Conservation (phyloP, 1,140 invertebrate genomes). For the Ridgeia piscesae region DNA sequence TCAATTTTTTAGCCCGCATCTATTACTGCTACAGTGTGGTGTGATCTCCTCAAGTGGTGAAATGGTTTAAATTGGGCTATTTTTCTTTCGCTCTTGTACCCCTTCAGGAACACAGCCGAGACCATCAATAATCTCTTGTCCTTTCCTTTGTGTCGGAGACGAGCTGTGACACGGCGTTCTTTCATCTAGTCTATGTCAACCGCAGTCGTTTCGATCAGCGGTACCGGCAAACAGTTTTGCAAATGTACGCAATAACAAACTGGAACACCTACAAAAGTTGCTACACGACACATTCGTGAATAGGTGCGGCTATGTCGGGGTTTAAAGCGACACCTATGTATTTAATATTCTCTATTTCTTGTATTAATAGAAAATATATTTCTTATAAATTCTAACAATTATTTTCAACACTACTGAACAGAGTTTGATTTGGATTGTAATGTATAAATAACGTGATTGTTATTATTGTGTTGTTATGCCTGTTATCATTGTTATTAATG, state of each 20-base stretch:
- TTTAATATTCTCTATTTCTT: too few relatives aligned
- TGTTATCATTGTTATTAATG: too few relatives aligned
- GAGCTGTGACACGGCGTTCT: background rate
- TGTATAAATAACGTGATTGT: too few relatives aligned
- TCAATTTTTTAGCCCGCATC: background rate
- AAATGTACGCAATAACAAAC: background rate
- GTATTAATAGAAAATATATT: too few relatives aligned
- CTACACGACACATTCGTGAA: too few relatives aligned
- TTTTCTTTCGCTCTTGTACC: background rate
- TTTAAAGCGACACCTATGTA: too few relatives aligned
- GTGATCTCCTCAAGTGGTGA: background rate
- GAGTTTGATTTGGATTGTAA: too few relatives aligned
- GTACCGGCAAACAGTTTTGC: background rate
- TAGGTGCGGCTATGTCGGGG: too few relatives aligned
- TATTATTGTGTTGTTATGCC: too few relatives aligned
- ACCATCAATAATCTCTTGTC: background rate
- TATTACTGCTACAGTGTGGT: slow-evolving; percentile 1
- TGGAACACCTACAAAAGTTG: background rate
- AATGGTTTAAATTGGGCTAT: background rate
- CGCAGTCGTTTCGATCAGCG: background rate
- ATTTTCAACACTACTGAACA: too few relatives aligned
- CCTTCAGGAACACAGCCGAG: background rate
- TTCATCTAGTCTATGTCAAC: background rate
- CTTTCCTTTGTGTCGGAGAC: background rate
- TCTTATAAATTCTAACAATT: too few relatives aligned